Percentiles rank a stretch among this genome's conserved stretches.
These are phyloP conservation scores for Oegoconia quadripuncta DNA, from an alignment of 2,888 invertebrate genomes.

Conservation along the genomic window DNA sequence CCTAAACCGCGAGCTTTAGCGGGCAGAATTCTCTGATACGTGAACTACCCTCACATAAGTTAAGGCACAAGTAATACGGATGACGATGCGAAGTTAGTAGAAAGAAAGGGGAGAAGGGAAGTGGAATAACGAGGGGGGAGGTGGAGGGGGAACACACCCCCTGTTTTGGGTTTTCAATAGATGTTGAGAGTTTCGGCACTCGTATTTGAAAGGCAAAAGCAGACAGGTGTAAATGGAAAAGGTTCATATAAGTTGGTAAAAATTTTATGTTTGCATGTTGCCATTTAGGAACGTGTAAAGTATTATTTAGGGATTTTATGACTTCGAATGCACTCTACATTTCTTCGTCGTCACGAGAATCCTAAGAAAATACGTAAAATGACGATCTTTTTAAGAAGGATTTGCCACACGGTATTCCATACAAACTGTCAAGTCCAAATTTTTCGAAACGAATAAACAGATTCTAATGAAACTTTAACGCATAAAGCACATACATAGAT, in stretches of 20 bases:
- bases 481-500: too few species aligned
- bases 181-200: constrained; percentile 65
- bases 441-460: too few species aligned
- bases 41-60: constrained; percentile 69
- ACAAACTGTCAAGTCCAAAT: too few species aligned
- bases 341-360: too few species aligned
- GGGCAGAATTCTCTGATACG: constrained; percentile 25
- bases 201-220: constrained; percentile 63
- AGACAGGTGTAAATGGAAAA: constrained; percentile 22
- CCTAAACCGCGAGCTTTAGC: constrained; percentile 11
- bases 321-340: too few species aligned
- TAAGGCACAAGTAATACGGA: constrained; percentile 76
- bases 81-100: constrained; percentile 77
- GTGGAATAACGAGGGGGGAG: constrained; percentile 61
- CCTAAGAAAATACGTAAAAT: too few species aligned
- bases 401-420: too few species aligned
- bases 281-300: too few species aligned
- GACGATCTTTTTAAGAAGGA: too few species aligned
- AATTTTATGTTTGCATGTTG: not conserved
- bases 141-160: constrained; percentile 47
- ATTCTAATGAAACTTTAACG: too few species aligned
- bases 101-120: constrained; percentile 74
- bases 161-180: constrained; percentile 79
- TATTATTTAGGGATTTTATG: too few species aligned
- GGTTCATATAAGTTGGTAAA: not conserved